Evolutionary conservation across 2,797 vertebrate genomes (phyloP), one percentile per base, ranked within the genome.

Genomic region (Eremophila alpestris): DNA sequence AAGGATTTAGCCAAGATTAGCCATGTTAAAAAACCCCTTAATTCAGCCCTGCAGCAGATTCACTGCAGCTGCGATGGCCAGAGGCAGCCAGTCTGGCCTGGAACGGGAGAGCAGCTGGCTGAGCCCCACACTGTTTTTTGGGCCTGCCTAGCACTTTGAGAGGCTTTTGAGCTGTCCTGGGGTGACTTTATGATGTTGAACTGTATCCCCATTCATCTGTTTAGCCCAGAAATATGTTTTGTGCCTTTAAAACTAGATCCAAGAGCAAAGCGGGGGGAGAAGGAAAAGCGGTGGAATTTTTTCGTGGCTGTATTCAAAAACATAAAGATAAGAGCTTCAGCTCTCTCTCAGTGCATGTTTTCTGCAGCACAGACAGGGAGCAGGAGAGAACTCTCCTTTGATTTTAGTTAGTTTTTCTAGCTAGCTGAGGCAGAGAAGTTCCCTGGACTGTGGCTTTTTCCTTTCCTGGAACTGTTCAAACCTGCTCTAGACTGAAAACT

Each of bases 41-140:
- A 49, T 48, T 81, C 70, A 82, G 62, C 43, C 54, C 58, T 2
- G 2, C 49, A 32, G 49, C 58, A 67, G 83, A 82, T 55, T 38
- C 32, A 24, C 45, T 62, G 27, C 13, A 45, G 51, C 36, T 62
- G 36, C 0, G 0, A 24, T 26, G 0, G 2, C 29, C 0, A 1
- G 40, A 69, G 19, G 67, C 4, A 5, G 13, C 51, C 40, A 56
- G 52, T 52, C 19, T 0, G 0, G 45, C 55, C 12, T 1, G 1
- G 69, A 56, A n/a, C 0, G 1, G 46, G 49, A 82, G 17, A 18
- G 5, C 0, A 1, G 23, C 29, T 0, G 0, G 17, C n/a, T 51
- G 34, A 70, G 62, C 48, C 43, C 2, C 0, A 2, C 4, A 0
- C 20, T 41, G 49, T 0, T 18, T 65, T 59, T 59, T 46, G 27